Base-by-base conservation (phyloP, 2,797 vertebrate genomes). In the Trichosurus vulpecula region DNA sequence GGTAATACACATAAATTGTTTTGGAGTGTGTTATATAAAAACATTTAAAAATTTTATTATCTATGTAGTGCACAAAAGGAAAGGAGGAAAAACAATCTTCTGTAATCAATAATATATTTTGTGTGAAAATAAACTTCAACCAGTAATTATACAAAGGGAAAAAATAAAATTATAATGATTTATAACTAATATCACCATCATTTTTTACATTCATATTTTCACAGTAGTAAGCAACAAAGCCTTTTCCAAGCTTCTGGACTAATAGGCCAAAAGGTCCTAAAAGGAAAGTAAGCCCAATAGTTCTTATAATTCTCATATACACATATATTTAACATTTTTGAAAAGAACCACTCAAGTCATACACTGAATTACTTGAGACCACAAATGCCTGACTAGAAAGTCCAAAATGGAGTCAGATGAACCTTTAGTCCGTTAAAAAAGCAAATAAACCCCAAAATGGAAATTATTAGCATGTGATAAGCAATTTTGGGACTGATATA, bases 191-290 rank as follows among this genome's bases (percentile, higher is more conserved):
- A 87, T 47, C 19, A 31, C 41, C 41, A 87, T 81, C 19, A 2
- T 57, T 96, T 93, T 93, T 94, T 14, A 61, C 52, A 52, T 95
- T 93, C 92, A 27, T 3, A 54, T 94, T 81, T 95, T 92, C 53
- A 30, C 35, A 54, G 61, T 81, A 53, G 35, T 90, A 54, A 91
- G 29, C 47, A 3, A 61, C 47, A 41, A 13, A 53, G 9, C 51
- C 14, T 87, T 52, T 92, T 29, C 41, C 53, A 25, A 81, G 81
- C 90, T 4, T 94, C 31, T 95, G 47, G 2, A 35, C 25, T 87
- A 27, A 27, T 11, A 11, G 74, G 41, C 41, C 61, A 74, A 41
- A 3, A 61, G 13, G 31, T 81, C 66, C 47, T 81, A 81, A 81
- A 81, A 81, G n/a, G n/a, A 47, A 81, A 41, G n/a, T 47, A 16